phyloP scores from a whole-genome alignment of 2,797 vertebrate genomes.

The Meda fulgida region DNA sequence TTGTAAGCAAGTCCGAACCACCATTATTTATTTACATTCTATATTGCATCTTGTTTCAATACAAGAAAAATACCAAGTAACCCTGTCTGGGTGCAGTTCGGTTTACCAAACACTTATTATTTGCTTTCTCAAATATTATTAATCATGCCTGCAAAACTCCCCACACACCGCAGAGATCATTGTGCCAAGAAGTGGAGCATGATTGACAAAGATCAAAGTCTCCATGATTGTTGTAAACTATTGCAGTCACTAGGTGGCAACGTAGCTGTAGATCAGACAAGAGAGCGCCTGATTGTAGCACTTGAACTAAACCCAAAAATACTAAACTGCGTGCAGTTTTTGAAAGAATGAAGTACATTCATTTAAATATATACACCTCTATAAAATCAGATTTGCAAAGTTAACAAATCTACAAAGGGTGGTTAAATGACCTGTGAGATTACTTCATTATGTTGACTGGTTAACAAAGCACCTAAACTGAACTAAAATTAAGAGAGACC shows the following conservation, averaged over 20 bases:
- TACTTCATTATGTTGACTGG: background rate
- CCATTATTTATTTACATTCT: conserved; percentile 34
- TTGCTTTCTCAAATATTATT: background rate
- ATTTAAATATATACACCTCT: conserved; percentile 4
- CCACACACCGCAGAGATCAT: background rate
- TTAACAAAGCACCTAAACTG: background rate
- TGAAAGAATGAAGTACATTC: background rate
- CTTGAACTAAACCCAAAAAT: background rate
- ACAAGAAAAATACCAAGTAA: conserved; percentile 48
- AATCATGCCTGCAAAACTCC: conserved; percentile 7
- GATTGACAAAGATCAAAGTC: background rate
- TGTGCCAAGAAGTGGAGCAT: background rate
- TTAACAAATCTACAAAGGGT: background rate
- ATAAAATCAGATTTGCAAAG: conserved; percentile 13
- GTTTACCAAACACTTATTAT: conserved; percentile 44
- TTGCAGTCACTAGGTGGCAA: conserved; percentile 56
- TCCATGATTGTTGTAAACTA: background rate
- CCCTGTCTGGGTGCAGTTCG: conserved; percentile 33
- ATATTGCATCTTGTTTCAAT: conserved; percentile 43
- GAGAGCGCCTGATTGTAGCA: background rate
- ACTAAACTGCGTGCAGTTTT: background rate
- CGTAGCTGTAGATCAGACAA: conserved; percentile 1
- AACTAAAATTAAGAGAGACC: background rate
- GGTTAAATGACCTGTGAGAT: conserved; percentile 1
- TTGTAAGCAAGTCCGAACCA: conserved; percentile 14